Evolutionary conservation across 1,140 invertebrate genomes (phyloP), one percentile per base, ranked within the genome.

Genomic region (Steinernema khuongi): DNA sequence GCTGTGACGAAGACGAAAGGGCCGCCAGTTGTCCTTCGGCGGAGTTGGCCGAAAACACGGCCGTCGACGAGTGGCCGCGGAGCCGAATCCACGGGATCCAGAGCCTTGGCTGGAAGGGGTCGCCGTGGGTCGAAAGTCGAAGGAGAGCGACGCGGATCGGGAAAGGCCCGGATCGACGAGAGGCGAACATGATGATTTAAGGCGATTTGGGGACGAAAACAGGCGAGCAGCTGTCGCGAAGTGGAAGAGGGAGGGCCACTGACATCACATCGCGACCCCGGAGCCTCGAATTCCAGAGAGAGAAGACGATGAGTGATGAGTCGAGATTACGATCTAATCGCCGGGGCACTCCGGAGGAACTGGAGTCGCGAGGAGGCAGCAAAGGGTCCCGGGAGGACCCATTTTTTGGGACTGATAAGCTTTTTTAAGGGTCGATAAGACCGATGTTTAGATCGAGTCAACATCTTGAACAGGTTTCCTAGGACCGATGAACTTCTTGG

Each of bases 11-110:
- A 2, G 50, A 60, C 50, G 7, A 60, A 26, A 60, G 50, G 22
- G 50, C 22, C 11, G 50, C 50, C 50, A 60, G 50, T 60, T 60
- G 50, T 60, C 50, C 50, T 60, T 60, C 50, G 36, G n/a, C 36
- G 36, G 36, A 11, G 36, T 41, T 41, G 50, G 50, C 7, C 50
- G 11, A 26, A 60, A 60, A 60, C 11, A 60, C 50, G 7, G 36
- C 7, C 36, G 36, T n/a, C n/a, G n/a, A n/a, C n/a, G n/a, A n/a
- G n/a, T n/a, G n/a, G n/a, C n/a, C n/a, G n/a, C n/a, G n/a, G n/a
- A n/a, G n/a, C n/a, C 26, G 7, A 60, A 60, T n/a, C 50, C 14
- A 60, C 4, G n/a, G 36, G 36, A 7, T n/a, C n/a, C 36, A n/a
- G 36, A 41, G n/a, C 7, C 36, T 11, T 41, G 36, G 36, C 36